Conservation (phyloP, 2,797 vertebrate genomes). For the Gadopsis marmoratus region DNA sequence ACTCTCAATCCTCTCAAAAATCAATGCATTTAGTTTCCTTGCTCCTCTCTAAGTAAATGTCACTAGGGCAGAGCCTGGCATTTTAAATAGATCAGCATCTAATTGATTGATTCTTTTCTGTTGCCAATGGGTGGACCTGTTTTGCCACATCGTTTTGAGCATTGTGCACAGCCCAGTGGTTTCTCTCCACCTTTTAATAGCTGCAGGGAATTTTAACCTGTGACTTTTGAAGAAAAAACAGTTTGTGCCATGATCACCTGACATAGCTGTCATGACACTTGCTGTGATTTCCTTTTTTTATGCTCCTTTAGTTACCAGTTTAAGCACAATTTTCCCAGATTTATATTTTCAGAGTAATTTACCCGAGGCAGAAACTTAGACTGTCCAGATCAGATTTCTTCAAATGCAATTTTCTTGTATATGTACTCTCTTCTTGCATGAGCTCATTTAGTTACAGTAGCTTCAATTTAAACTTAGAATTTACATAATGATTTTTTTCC, state of each 20-base stretch:
- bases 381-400: background rate
- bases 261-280: background rate
- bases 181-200: slow-evolving; percentile 23
- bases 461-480: background rate
- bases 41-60: background rate
- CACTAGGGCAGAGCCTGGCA: background rate
- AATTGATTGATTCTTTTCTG: slow-evolving; percentile 33
- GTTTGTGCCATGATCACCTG: slow-evolving; percentile 50
- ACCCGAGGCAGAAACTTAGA: background rate
- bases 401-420: background rate
- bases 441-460: background rate
- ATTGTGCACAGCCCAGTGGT: slow-evolving; percentile 30
- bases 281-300: background rate
- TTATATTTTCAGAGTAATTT: background rate
- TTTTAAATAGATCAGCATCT: slow-evolving; percentile 41
- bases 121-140: slow-evolving; percentile 67
- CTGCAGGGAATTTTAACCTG: slow-evolving; percentile 42
- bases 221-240: slow-evolving; percentile 65
- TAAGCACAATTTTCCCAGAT: background rate
- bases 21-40: background rate
- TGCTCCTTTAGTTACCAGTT: background rate
- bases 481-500: background rate
- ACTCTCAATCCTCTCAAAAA: background rate
- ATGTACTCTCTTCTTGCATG: background rate
- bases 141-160: slow-evolving; percentile 73